These are phyloP conservation scores for Gila orcuttii DNA, from an alignment of 2,113 vertebrate genomes.

Conservation along the genomic window DNA sequence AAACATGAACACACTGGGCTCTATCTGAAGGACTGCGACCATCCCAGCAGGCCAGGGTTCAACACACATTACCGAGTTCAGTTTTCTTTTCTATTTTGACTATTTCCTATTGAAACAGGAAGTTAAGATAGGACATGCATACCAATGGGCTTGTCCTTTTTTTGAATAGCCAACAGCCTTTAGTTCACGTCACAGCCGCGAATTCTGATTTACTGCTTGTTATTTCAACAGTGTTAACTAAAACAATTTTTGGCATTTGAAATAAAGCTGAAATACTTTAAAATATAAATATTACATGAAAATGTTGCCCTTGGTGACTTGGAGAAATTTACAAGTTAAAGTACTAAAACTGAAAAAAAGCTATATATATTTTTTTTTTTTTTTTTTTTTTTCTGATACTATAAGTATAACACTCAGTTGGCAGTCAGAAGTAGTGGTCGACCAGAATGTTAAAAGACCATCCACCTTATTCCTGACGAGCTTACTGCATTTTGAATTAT, in stretches of 20 bases:
- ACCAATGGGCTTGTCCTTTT: background rate
- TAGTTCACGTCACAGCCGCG: background rate
- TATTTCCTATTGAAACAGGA: background rate
- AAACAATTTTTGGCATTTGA: background rate
- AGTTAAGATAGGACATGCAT: background rate
- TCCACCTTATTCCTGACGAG: too few relatives aligned
- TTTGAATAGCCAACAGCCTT: background rate
- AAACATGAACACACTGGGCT: background rate
- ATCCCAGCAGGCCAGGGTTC: constrained; percentile 7
- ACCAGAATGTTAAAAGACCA: background rate
- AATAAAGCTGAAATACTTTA: background rate
- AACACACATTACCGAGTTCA: background rate
- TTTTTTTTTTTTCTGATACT: too few relatives aligned
- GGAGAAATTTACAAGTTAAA: too few relatives aligned
- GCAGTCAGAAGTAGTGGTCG: background rate
- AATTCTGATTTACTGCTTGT: background rate
- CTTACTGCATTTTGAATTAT: too few relatives aligned
- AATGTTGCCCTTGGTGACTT: too few relatives aligned
- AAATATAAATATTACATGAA: constrained; percentile 3
- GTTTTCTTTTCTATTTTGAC: background rate
- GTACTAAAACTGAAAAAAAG: too few relatives aligned
- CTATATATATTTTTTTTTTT: background rate
- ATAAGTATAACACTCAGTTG: background rate
- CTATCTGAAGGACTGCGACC: background rate
- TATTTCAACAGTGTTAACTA: background rate